phyloP scores from a whole-genome alignment of 2,113 vertebrate species.

The Amblyornis subalaris region DNA sequence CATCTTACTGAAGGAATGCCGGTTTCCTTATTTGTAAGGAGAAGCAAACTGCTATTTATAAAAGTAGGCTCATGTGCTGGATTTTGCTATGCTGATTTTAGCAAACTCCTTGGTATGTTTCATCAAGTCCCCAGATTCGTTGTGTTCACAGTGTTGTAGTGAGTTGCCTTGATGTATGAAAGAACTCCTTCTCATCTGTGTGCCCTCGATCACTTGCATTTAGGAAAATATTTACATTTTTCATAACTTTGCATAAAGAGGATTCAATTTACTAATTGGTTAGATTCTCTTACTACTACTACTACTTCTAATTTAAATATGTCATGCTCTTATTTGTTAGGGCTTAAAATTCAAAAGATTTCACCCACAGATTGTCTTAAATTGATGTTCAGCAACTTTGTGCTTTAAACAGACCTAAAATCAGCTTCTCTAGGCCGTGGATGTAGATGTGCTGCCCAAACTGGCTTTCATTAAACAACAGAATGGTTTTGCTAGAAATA shows the following conservation, averaged over 20 bases:
- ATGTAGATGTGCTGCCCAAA: not conserved
- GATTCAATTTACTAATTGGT: not conserved
- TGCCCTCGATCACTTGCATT: not conserved
- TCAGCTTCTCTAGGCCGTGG: not conserved
- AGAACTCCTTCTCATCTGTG: not conserved
- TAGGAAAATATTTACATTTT: not conserved
- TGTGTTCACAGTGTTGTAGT: not conserved
- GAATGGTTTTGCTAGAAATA: not conserved
- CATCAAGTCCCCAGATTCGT: not conserved
- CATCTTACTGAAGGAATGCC: not conserved
- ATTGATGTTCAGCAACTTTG: not conserved
- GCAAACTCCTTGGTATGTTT: not conserved
- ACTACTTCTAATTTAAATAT: not conserved
- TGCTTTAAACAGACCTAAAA: not conserved
- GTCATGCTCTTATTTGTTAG: not conserved
- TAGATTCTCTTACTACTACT: not conserved
- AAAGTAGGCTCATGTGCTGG: not conserved
- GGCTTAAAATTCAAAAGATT: not conserved
- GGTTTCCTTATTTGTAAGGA: not conserved
- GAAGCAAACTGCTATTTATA: not conserved
- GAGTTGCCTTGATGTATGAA: not conserved
- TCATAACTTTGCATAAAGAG: not conserved
- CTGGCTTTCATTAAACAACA: not conserved
- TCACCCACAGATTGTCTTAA: not conserved
- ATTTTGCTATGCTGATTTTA: slow-evolving; percentile 2